Percentiles rank a stretch among this genome's conserved stretches.
These are phyloP conservation scores for Coleophora flavipennella DNA, from an alignment of 2,888 invertebrate species.

Conservation along the genomic window DNA sequence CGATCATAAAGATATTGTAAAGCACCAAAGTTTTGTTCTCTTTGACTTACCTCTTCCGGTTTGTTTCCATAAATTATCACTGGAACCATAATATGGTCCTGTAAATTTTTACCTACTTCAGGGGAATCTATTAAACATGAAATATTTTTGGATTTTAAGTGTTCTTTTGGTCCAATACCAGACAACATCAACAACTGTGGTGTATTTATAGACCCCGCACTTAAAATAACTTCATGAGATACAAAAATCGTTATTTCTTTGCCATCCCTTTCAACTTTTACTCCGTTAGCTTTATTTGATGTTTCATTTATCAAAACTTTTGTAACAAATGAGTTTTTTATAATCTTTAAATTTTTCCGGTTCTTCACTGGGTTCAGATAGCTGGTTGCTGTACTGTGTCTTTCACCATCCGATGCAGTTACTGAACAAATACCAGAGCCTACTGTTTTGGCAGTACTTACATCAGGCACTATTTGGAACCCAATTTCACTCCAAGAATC, in stretches of 20 bases:
- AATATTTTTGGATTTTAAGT: conserved; percentile 38
- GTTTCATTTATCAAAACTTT: conserved; percentile 55
- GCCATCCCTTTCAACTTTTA: conserved; percentile 31
- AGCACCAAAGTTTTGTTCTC: conserved; percentile 23
- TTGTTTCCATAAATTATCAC: conserved; percentile 22
- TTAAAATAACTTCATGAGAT: conserved; percentile 54
- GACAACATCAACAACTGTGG: conserved; percentile 59
- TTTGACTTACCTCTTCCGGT: conserved; percentile 22
- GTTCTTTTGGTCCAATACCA: conserved; percentile 52
- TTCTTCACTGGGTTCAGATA: conserved; percentile 41
- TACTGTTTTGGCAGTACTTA: conserved; percentile 40
- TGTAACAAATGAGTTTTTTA: conserved; percentile 60
- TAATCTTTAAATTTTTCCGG: conserved; percentile 38
- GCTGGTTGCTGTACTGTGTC: conserved; percentile 57
- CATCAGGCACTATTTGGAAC: conserved; percentile 34
- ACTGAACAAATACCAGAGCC: conserved; percentile 54
- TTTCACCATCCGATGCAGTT: conserved; percentile 49
- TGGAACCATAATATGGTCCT: conserved; percentile 47
- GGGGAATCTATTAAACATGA: conserved; percentile 29
- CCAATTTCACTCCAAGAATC: conserved; percentile 51
- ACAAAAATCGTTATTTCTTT: conserved; percentile 19
- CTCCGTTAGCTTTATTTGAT: conserved; percentile 44
- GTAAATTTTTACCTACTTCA: conserved; percentile 48
- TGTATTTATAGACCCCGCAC: conserved; percentile 53
- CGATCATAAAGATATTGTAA: conserved; percentile 48